A percentile compares a stretch with the other conserved stretches of the same genome.
These are phyloP conservation scores for Cyclopterus lumpus DNA, from an alignment of 2,797 vertebrate species.

Conservation along the genomic window DNA sequence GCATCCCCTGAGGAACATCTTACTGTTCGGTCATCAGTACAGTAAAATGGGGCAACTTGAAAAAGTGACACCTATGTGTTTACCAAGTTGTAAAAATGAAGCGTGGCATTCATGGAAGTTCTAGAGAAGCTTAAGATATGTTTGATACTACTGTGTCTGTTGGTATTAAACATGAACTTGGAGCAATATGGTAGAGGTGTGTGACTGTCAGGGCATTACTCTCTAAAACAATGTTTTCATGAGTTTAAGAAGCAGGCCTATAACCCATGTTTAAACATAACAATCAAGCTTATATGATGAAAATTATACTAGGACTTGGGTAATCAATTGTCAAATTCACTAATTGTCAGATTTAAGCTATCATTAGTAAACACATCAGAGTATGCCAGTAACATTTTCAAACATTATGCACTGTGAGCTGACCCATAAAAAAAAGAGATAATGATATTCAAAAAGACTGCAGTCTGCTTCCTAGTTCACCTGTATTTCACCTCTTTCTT, in stretches of 20 bases:
- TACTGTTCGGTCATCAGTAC: conserved; percentile 40
- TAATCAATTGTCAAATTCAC: conserved; percentile 3
- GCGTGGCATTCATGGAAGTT: conserved; percentile 19
- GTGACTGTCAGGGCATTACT: not conserved
- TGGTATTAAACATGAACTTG: conserved; percentile 6
- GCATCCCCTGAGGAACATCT: conserved; percentile 28
- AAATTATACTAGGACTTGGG: conserved; percentile 32
- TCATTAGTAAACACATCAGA: not conserved
- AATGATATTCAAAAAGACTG: conserved; percentile 15
- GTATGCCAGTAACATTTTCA: conserved; percentile 5
- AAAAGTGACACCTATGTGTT: conserved; percentile 41
- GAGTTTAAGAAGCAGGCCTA: conserved; percentile 1
- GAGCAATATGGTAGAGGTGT: not conserved
- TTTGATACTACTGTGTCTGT: conserved; percentile 17
- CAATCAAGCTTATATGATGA: conserved; percentile 13
- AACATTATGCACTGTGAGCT: not conserved
- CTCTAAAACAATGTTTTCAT: conserved; percentile 7
- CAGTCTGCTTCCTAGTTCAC: conserved; percentile 16
- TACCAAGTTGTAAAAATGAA: conserved; percentile 45
- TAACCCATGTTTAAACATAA: not conserved
- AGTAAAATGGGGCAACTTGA: conserved; percentile 35
- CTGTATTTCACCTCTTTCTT: not conserved
- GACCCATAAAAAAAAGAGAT: conserved; percentile 4
- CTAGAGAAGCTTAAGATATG: conserved; percentile 24
- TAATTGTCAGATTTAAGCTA: not conserved